Percentiles rank a stretch among this genome's conserved stretches.
These are phyloP conservation scores for Pitta sordida DNA, from an alignment of 2,113 vertebrate species.

Conservation along the genomic window DNA sequence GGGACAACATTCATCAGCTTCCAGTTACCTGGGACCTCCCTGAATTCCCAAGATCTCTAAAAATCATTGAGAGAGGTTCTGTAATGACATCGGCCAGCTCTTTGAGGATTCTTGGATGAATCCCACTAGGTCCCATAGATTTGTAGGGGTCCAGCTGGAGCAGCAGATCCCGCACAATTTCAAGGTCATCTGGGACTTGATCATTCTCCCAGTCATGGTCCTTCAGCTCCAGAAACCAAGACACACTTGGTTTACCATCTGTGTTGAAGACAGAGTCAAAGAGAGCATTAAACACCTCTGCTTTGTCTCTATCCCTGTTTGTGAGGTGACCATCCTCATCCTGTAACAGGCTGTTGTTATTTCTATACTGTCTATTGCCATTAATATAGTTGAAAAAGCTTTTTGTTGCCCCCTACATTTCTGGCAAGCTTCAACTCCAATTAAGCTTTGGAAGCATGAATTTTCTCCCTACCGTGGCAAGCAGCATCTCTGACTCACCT, in stretches of 20 bases:
- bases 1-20: too few species aligned
- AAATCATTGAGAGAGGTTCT: background rate
- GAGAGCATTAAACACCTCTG: background rate
- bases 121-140: background rate
- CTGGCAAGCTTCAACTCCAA: background rate
- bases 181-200: too few species aligned
- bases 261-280: background rate
- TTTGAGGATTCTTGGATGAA: background rate
- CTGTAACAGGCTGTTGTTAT: background rate
- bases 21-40: too few species aligned
- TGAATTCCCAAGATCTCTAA: too few species aligned
- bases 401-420: background rate
- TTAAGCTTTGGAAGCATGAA: accelerated
- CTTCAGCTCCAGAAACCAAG: background rate
- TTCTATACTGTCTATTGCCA: too few species aligned
- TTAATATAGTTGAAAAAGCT: background rate
- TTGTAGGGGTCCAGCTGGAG: background rate
- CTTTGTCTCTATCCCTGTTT: background rate
- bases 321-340: background rate
- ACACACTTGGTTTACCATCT: background rate
- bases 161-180: background rate
- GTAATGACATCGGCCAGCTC: background rate
- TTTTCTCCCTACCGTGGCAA: background rate
- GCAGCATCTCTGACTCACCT: background rate
- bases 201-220: too few species aligned